Evolutionary conservation across 2,888 invertebrate species (phyloP), one percentile per base, ranked within the genome.

Genomic region (Frankliniella intonsa): DNA sequence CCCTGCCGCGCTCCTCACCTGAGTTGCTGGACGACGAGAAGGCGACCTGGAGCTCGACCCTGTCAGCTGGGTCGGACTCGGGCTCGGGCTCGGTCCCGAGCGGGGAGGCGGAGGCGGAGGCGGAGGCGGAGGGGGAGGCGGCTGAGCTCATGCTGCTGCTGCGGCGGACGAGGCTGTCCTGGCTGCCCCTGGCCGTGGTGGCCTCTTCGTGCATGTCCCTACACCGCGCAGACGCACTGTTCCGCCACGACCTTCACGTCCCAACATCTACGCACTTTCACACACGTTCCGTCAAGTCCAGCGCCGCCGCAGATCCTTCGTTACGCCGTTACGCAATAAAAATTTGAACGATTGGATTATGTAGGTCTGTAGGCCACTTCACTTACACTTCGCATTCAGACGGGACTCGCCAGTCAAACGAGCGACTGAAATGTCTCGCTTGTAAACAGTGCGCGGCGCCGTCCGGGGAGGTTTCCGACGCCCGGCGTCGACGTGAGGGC

Each of bases 281-380:
- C 69, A 76, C 69, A 25, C 69, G 69, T 76, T 25, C 69, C 25
- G 12, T 22, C 11, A 9, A 25, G 25, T 25, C 25, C 69, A 25
- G 10, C 69, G 25, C 22, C 69, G 69, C 69, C 69, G 69, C 25
- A 76, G 69, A 12, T 76, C 25, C 69, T 22, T 22, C 69, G 22
- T 76, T 76, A 76, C 69, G 69, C 69, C 69, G 22, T 76, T 76
- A 76, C 69, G 69, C 69, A 76, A 76, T 76, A n/a, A 22, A 25
- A 76, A 76, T 76, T 76, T 76, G 69, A 76, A 76, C 69, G 69
- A 76, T 76, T 76, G 69, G 69, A 76, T 76, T 76, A 94, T 93
- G 93, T 94, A 94, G 94, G 94, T 94, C 93, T 94, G 92, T 94
- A 93, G 94, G 94, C 93, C 94, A 94, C 93, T 93, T 92, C 92